Evolutionary conservation across 2,888 invertebrate species (phyloP), one percentile per base, ranked within the genome.

Genomic region (Plebejus argus): DNA sequence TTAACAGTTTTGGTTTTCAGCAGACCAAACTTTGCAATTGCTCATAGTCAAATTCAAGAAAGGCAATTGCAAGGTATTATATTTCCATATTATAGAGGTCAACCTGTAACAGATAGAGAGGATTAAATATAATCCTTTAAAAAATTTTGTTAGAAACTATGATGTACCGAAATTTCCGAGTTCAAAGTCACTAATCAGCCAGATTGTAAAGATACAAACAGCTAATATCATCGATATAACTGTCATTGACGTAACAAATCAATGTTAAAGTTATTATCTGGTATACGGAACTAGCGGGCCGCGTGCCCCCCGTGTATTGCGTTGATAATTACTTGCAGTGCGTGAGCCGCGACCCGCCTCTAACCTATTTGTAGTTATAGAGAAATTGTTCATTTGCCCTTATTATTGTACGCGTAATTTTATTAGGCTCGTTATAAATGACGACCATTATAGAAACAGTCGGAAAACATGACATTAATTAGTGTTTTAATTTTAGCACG

Each of bases 251-350:
- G 49, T 33, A n/a, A 56, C 53, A 66, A 66, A 66, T 66, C 28
- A 66, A 66, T 33, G 15, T 28, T 15, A 28, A 66, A 18, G 18
- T 33, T 33, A 66, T 15, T 66, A 28, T 33, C 28, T 28, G 66
- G 15, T 72, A 56, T 70, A 53, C 77, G 35, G 71, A 77, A 58
- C 74, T 77, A 45, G 10, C 74, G 18, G 49, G n/a, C 12, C 20
- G 20, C 49, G 35, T 4, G 28, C 74, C 53, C 74, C 74, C 23
- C 1, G 74, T 23, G 72, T 20, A 72, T 80, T 82, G 79, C 78
- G 81, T 82, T 81, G 82, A 82, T 83, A 83, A 84, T 83, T 81
- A 82, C 79, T 79, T 78, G 78, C 78, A 78, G 79, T 82, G 83
- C 83, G 83, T 83, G 84, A 82, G 82, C 81, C 81, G 76, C 70